Conservation (phyloP, 92 coral and sea anemone genomes). For the Paramuricea clavata region DNA sequence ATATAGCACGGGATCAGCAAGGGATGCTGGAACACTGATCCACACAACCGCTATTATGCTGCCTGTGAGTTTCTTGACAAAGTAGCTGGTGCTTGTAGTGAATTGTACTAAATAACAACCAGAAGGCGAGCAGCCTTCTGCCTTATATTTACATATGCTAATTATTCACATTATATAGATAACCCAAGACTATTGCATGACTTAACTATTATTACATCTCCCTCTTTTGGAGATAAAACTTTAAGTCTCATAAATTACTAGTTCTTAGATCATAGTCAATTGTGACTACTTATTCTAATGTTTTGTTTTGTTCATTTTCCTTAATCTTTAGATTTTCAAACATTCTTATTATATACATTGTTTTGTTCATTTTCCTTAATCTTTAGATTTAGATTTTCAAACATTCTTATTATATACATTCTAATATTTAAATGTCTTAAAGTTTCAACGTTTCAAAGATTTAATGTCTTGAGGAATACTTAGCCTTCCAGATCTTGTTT, state of each 20-base stretch:
- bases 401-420: neutral
- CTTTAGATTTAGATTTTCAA: neutral
- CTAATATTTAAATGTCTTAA: neutral
- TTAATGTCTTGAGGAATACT: conserved; percentile 10
- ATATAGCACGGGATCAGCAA: conserved; percentile 51
- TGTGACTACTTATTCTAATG: no score
- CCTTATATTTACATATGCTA: neutral
- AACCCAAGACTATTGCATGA: neutral
- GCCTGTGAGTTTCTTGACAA: conserved; percentile 65
- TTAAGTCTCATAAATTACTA: neutral
- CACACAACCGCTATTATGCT: conserved; percentile 66
- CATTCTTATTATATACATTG: no score
- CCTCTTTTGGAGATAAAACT: neutral
- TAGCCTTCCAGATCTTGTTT: conserved; percentile 30
- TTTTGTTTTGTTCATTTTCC: neutral
- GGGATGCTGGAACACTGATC: conserved; percentile 72
- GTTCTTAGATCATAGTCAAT: neutral
- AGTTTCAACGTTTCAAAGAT: neutral
- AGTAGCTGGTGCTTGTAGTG: conserved; percentile 56
- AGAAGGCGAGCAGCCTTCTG: neutral
- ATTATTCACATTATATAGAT: neutral
- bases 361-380: neutral
- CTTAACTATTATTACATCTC: neutral
- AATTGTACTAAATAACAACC: no score
- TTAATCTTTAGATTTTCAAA: neutral